Evolutionary conservation across 2,113 vertebrate genomes (phyloP).

Genomic region (Nothocercus nigrocapillus): DNA sequence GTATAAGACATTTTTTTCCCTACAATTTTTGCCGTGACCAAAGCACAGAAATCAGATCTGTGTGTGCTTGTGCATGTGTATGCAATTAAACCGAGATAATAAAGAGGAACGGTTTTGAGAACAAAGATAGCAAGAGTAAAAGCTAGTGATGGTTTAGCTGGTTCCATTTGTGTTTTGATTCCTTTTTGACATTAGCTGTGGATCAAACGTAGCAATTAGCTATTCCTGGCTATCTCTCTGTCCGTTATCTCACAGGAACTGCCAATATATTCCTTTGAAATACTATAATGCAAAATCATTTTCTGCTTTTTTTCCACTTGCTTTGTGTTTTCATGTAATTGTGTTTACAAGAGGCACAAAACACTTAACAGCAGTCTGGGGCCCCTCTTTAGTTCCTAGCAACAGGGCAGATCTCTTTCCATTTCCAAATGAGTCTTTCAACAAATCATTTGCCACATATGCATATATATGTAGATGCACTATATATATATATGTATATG

Average conservation of each 20-base stretch:
- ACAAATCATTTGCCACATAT: not conserved
- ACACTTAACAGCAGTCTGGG: not conserved
- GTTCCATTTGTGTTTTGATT: conserved; percentile 25
- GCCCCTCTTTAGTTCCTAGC: not conserved
- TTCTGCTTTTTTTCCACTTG: not conserved
- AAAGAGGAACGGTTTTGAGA: not conserved
- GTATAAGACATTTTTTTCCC: not conserved
- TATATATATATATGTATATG: not conserved
- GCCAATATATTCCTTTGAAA: conserved; percentile 1
- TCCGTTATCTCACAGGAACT: not conserved
- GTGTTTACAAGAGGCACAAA: not conserved
- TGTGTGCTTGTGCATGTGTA: not conserved
- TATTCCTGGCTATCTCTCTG: not conserved
- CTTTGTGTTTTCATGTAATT: conserved; percentile 23
- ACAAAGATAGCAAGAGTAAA: not conserved
- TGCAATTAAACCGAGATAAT: not conserved
- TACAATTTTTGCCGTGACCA: not conserved
- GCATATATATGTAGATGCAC: too few species aligned
- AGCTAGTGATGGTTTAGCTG: not conserved
- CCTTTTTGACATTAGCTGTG: conserved; percentile 15
- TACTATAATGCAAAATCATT: not conserved
- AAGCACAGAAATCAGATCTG: not conserved
- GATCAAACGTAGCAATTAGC: conserved; percentile 8
- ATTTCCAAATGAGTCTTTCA: not conserved
- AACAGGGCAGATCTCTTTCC: not conserved